These are phyloP conservation scores for Mustela nigripes DNA, from an alignment of 2,113 vertebrate species.

Conservation along the genomic window DNA sequence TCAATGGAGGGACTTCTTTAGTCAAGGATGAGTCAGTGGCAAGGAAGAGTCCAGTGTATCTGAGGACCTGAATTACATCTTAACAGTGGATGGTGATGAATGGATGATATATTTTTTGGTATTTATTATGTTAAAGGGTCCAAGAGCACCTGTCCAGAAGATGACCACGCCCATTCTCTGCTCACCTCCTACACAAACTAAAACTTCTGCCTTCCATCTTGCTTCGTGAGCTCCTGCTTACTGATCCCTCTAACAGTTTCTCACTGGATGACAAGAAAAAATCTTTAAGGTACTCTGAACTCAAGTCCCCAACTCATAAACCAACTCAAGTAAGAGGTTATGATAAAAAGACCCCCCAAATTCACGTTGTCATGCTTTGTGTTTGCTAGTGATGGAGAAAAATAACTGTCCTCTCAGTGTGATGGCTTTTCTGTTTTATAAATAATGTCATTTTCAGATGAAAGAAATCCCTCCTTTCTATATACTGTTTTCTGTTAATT, in stretches of 20 bases:
- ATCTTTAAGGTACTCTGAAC: neutral
- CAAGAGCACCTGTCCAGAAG: neutral
- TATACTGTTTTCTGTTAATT: neutral
- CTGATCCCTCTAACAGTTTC: neutral
- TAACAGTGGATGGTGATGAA: neutral
- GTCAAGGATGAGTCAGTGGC: neutral
- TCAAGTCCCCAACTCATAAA: neutral
- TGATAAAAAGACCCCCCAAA: neutral
- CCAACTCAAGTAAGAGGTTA: neutral
- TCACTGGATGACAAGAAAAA: neutral
- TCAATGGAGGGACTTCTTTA: neutral
- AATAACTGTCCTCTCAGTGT: neutral
- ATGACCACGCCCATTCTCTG: neutral
- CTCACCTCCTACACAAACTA: neutral
- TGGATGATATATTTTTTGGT: neutral
- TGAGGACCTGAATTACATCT: neutral
- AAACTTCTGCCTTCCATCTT: neutral
- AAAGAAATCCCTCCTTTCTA: neutral
- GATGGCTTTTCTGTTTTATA: conserved; percentile 25
- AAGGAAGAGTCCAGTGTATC: conserved; percentile 15
- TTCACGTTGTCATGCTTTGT: neutral
- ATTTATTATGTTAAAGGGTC: neutral
- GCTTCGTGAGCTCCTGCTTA: neutral
- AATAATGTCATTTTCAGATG: neutral
- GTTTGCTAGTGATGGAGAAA: neutral